Base-by-base conservation (phyloP, 2,888 invertebrate genomes). In the Dicyrtomina minuta region DNA sequence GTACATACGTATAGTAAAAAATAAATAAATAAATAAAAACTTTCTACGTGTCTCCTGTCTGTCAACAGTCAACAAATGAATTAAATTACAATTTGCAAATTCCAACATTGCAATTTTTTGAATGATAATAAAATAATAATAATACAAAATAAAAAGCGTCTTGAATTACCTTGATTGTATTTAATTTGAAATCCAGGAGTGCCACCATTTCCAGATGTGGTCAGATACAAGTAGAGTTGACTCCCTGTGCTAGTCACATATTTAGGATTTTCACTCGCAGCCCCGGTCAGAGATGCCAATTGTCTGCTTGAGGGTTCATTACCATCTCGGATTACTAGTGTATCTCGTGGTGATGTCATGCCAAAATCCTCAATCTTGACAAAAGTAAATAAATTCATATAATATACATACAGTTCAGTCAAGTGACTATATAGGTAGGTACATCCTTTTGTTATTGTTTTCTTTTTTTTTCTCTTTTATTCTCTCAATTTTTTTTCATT, bases 191-290 rank as follows among this genome's bases (percentile, higher is more conserved):
- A 96, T 64, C 97, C 98, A 79, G 91, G 89, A 77, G 89, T 89
- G 0, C 93, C 92, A 81, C 92, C 92, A 8, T 94, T 93, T 72
- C 95, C 86, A 79, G 91, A 92, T 20, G 94, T 93, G 81, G 93
- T 91, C 83, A 96, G 92, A 82, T 96, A 97, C 79, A 96, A 84
- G 81, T 96, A 97, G 24, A 96, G 83, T 79, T 90, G 88, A 81
- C 89, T 93, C 56, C 91, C 89, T 0, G 96, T 97, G 0, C 96
- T 96, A 82, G 96, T 91, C 10, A 98, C 88, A 27, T 93, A 89
- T 79, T 87, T 86, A 77, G 90, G 89, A 74, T 90, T 90, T 79
- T 90, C 88, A 76, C 88, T 87, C 0, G 88, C 86, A 69, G 87
- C 86, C 60, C 95, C 95, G 0, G 93, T 91, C 70, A 96, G 84